These are phyloP conservation scores for Thalpophila matura DNA, from an alignment of 2,888 invertebrate genomes.

Conservation along the genomic window DNA sequence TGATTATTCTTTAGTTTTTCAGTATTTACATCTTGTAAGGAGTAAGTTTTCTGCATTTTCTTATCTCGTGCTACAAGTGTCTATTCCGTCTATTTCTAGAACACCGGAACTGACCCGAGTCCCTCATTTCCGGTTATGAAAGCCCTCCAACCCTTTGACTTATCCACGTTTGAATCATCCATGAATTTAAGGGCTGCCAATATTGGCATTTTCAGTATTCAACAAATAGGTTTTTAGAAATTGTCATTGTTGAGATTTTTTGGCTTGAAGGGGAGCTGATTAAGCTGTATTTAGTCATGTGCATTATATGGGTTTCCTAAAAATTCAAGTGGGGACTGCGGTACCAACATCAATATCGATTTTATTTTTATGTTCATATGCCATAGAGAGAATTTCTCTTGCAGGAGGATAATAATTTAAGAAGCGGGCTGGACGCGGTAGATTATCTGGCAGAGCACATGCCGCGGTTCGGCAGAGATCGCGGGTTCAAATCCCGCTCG, in stretches of 20 bases:
- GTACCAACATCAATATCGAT: not conserved
- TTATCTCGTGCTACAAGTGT: not conserved
- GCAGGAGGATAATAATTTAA: too few species aligned
- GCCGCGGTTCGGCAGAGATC: too few species aligned
- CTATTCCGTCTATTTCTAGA: conserved; percentile 34
- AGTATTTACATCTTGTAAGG: not conserved
- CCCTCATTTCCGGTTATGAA: conserved; percentile 48
- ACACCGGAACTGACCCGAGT: conserved; percentile 38
- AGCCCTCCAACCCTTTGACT: conserved; percentile 33
- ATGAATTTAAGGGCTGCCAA: conserved; percentile 20
- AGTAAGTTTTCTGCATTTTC: conserved; percentile 22
- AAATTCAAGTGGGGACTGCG: not conserved
- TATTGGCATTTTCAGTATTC: conserved; percentile 11
- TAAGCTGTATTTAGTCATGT: not conserved
- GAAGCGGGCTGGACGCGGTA: too few species aligned
- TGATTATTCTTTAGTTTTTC: not conserved
- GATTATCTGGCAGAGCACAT: too few species aligned
- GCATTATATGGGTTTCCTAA: not conserved
- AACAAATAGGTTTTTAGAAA: conserved; percentile 6
- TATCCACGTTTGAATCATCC: conserved; percentile 24
- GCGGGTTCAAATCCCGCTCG: too few species aligned
- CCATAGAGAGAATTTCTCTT: too few species aligned
- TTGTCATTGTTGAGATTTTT: not conserved
- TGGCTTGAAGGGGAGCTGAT: not conserved
- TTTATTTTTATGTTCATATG: not conserved